Percentiles rank a stretch among this genome's conserved stretches.
Conservation (phyloP, 2,888 invertebrate species). For the Spisula subtruncata region DNA sequence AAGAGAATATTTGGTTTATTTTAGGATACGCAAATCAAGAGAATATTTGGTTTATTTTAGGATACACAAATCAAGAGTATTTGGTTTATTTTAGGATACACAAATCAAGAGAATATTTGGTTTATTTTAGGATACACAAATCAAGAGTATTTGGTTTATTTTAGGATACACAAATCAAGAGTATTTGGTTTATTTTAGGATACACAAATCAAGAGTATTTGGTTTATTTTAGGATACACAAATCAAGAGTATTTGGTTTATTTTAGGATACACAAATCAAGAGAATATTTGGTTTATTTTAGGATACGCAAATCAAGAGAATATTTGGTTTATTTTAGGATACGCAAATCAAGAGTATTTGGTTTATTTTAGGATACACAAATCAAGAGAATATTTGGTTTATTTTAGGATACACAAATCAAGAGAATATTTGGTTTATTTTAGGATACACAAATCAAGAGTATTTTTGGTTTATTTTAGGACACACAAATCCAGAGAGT, state of each 20-base stretch:
- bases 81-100: conserved; percentile 91
- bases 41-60: conserved; percentile 92
- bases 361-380: conserved; percentile 91
- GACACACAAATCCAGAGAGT: conserved; percentile 90
- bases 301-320: conserved; percentile 90
- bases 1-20: conserved; percentile 91
- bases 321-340: conserved; percentile 93
- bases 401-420: conserved; percentile 90
- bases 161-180: conserved; percentile 90
- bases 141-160: conserved; percentile 92
- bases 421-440: conserved; percentile 91
- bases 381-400: conserved; percentile 91
- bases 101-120: conserved; percentile 92
- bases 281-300: conserved; percentile 92
- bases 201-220: conserved; percentile 91
- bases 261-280: conserved; percentile 90
- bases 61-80: conserved; percentile 90
- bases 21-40: conserved; percentile 90
- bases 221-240: conserved; percentile 91
- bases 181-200: conserved; percentile 93
- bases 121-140: conserved; percentile 90
- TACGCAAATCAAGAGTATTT: conserved; percentile 91
- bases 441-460: conserved; percentile 90
- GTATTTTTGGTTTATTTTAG: conserved; percentile 92
- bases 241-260: conserved; percentile 92